Percentiles rank a stretch among this genome's conserved stretches.
Evolutionary conservation across 2,113 vertebrate genomes (phyloP).

Genomic region (Montifringilla adamsi): DNA sequence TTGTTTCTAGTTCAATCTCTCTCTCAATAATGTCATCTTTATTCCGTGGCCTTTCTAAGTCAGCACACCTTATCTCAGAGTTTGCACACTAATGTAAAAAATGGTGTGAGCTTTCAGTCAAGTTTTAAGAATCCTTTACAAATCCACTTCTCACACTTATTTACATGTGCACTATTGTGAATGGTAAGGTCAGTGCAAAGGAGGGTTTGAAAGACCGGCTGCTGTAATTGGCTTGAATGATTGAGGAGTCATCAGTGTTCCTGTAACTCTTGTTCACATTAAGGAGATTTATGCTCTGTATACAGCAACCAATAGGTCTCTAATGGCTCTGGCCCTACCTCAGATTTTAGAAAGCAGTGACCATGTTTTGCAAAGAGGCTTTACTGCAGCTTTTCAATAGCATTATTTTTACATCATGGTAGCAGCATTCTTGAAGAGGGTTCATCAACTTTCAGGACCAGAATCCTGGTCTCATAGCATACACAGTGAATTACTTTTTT

Average conservation of each 20-base stretch:
- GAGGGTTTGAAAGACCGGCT: not conserved
- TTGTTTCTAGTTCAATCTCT: not conserved
- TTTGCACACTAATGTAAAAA: not conserved
- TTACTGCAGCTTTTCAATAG: not conserved
- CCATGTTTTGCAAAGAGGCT: not conserved
- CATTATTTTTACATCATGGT: not conserved
- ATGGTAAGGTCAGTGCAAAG: accelerated
- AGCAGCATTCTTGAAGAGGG: not conserved
- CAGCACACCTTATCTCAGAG: not conserved
- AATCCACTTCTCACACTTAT: not conserved
- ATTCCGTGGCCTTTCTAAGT: not conserved
- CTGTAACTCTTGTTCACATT: not conserved
- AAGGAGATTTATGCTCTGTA: not conserved
- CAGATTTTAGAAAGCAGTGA: not conserved
- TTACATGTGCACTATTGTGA: not conserved
- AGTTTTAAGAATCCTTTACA: not conserved
- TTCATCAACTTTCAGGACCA: not conserved
- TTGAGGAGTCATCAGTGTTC: not conserved
- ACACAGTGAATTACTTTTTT: not conserved
- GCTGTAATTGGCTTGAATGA: not conserved
- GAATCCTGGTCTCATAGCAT: not conserved
- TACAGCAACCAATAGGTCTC: not conserved
- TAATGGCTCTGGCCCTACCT: not conserved
- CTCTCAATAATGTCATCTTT: not conserved
- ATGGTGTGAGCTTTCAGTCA: not conserved